phyloP scores from a whole-genome alignment of 2,797 vertebrate genomes.

The Lepilemur ruficaudatus region DNA sequence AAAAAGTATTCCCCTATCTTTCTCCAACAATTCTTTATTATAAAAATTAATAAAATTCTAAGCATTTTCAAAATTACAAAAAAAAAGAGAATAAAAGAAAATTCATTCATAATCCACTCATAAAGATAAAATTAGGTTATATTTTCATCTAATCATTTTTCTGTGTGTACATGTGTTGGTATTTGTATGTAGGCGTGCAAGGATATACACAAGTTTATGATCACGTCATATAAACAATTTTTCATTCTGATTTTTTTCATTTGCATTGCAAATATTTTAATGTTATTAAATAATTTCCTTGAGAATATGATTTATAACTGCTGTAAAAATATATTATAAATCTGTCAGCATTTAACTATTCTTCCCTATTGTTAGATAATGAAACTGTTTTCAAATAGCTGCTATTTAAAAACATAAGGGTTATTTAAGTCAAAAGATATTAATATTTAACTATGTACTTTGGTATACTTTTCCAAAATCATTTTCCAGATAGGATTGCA shows the following conservation, averaged over 20 bases:
- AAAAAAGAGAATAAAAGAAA: neutral
- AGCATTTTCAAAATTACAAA: neutral
- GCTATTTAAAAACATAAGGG: neutral
- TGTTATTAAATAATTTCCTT: neutral
- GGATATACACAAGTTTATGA: neutral
- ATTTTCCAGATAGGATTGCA: neutral
- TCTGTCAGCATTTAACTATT: neutral
- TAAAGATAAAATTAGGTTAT: neutral
- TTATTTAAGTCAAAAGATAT: neutral
- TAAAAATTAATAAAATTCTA: conserved; percentile 23
- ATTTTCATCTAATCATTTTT: neutral
- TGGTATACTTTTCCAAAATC: neutral
- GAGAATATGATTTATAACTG: conserved; percentile 23
- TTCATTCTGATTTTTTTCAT: conserved; percentile 6
- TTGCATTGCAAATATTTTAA: conserved; percentile 9
- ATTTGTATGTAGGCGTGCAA: neutral
- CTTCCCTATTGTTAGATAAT: neutral
- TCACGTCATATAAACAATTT: neutral
- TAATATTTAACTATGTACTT: neutral
- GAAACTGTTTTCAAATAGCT: neutral
- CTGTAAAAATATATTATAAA: neutral
- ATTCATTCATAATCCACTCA: neutral
- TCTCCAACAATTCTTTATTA: neutral
- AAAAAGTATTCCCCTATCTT: neutral
- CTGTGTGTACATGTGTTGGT: neutral